phyloP scores from a whole-genome alignment of 2,888 invertebrate genomes.

The Dicranocentrus wangi region DNA sequence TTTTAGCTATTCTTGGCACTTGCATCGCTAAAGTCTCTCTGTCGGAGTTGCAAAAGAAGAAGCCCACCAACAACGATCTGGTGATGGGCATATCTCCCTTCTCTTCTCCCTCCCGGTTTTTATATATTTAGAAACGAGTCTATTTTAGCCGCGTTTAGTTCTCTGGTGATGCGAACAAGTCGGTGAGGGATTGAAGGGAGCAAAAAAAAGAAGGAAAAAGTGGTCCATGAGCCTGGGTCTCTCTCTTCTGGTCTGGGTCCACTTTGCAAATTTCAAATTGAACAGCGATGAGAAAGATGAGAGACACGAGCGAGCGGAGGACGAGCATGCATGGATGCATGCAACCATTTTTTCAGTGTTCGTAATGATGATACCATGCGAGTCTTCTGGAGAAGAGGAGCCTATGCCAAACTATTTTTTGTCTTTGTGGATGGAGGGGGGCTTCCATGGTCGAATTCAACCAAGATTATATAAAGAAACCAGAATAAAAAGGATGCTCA shows the following conservation, averaged over 20 bases:
- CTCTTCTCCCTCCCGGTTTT: too few species aligned
- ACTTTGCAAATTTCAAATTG: not conserved
- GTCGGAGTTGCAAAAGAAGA: not conserved
- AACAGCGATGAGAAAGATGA: conserved; percentile 12
- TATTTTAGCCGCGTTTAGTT: not conserved
- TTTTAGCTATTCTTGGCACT: conserved; percentile 7
- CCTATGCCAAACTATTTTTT: too few species aligned
- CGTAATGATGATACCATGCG: too few species aligned
- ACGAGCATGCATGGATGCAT: not conserved
- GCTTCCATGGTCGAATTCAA: too few species aligned
- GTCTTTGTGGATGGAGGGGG: too few species aligned
- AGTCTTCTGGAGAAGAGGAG: too few species aligned
- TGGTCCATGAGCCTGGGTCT: not conserved
- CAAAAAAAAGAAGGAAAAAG: not conserved
- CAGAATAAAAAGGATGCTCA: too few species aligned
- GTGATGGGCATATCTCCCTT: not conserved
- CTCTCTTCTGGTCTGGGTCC: too few species aligned
- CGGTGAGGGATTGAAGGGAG: too few species aligned
- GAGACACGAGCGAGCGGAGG: conserved; percentile 1
- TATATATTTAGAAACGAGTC: not conserved
- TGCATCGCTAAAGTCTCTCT: too few species aligned
- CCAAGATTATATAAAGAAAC: too few species aligned
- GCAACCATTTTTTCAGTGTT: too few species aligned
- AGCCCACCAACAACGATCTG: not conserved
- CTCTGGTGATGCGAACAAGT: not conserved